Evolutionary conservation across 2,113 vertebrate species (phyloP).

Genomic region (Procavia capensis): DNA sequence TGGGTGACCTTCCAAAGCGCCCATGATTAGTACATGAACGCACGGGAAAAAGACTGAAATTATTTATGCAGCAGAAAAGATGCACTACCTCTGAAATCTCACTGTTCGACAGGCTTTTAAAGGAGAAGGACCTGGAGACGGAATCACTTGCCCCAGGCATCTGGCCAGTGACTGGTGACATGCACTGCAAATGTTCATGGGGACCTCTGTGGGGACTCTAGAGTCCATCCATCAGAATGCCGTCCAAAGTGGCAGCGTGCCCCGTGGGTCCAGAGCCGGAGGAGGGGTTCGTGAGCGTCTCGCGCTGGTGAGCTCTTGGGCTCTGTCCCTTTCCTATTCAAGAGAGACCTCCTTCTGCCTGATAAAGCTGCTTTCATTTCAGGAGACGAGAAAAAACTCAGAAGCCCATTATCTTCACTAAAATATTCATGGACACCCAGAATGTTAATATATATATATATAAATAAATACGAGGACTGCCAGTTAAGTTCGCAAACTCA

Average conservation of each 20-base stretch:
- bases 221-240: background rate
- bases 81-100: accelerated
- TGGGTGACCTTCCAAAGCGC: accelerated
- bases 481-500: too few relatives aligned
- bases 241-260: background rate
- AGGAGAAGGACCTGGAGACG: background rate
- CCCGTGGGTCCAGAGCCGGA: background rate
- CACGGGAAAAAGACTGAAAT: background rate
- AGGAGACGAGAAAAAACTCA: background rate
- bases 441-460: accelerated
- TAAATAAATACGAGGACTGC: accelerated
- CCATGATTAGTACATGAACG: accelerated
- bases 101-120: background rate
- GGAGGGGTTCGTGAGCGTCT: background rate
- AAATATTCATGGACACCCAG: background rate
- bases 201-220: background rate
- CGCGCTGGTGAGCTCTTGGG: background rate
- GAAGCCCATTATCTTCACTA: background rate
- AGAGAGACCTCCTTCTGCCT: background rate
- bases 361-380: background rate
- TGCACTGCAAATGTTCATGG: too few relatives aligned
- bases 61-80: background rate
- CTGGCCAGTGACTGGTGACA: background rate
- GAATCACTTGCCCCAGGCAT: background rate
- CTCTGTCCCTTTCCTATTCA: too few relatives aligned